Evolutionary conservation across 2,888 invertebrate genomes (phyloP).

Genomic region (Chrysomela aeneicollis): DNA sequence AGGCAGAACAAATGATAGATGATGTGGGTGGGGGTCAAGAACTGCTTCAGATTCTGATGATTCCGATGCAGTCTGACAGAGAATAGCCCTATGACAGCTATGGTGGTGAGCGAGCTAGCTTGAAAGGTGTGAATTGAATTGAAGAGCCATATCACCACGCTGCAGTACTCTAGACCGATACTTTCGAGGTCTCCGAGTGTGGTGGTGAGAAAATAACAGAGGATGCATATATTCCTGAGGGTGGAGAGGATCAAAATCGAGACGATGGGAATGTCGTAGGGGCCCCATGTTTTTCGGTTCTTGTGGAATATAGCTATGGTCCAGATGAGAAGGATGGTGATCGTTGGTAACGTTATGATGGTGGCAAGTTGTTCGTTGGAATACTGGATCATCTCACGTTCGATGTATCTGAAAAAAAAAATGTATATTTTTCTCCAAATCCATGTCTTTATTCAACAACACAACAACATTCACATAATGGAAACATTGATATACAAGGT

Average conservation of each 20-base stretch:
- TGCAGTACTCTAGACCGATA: constrained; percentile 59
- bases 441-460: too few species aligned
- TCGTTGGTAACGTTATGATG: constrained; percentile 61
- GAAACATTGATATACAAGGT: too few species aligned
- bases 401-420: constrained; percentile 22
- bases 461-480: too few species aligned
- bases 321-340: constrained; percentile 62
- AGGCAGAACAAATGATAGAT: constrained; percentile 65
- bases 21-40: constrained; percentile 60
- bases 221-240: constrained; percentile 59
- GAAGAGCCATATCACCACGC: constrained; percentile 62
- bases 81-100: constrained; percentile 63
- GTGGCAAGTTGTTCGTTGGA: constrained; percentile 58
- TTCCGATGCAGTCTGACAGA: constrained; percentile 56
- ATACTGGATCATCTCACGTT: constrained; percentile 53
- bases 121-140: constrained; percentile 65
- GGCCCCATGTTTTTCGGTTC: constrained; percentile 63
- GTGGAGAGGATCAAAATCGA: constrained; percentile 60
- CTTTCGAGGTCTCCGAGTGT: constrained; percentile 45
- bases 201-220: constrained; percentile 57
- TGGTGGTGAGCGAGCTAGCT: constrained; percentile 63
- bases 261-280: constrained; percentile 64
- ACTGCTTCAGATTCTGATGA: constrained; percentile 55
- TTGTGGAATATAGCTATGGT: constrained; percentile 64
- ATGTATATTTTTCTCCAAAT: too few species aligned